Percentiles rank a stretch among this genome's conserved stretches.
Evolutionary conservation across 2,797 vertebrate genomes (phyloP).

Genomic region (Gadopsis bispinosus): DNA sequence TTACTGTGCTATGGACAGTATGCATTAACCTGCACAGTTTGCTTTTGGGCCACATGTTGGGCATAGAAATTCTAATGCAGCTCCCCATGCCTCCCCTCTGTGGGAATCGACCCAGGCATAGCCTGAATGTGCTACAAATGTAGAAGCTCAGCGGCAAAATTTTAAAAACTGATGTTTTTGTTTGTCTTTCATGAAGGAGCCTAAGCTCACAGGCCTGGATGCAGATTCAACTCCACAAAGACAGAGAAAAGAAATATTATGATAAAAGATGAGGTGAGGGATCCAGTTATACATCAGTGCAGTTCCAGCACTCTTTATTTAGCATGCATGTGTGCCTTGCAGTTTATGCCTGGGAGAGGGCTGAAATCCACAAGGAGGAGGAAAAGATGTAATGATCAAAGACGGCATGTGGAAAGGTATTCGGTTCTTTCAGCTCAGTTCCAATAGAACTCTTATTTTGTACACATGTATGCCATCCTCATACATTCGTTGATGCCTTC

Average conservation of each 20-base stretch:
- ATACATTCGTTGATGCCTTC: slow-evolving; percentile 39
- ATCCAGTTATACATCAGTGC: slow-evolving; percentile 46
- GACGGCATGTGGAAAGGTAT: slow-evolving; percentile 45
- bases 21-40: background rate
- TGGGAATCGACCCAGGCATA: background rate
- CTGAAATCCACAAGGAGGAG: slow-evolving; percentile 53
- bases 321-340: slow-evolving; percentile 48
- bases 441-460: slow-evolving; percentile 49
- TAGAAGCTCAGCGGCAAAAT: slow-evolving; percentile 10
- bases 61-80: background rate
- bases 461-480: slow-evolving; percentile 41
- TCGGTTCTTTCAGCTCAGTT: slow-evolving; percentile 45
- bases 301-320: slow-evolving; percentile 55
- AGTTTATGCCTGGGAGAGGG: slow-evolving; percentile 46
- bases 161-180: slow-evolving; percentile 47
- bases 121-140: slow-evolving; percentile 11
- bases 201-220: slow-evolving; percentile 38
- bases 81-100: background rate
- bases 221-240: slow-evolving; percentile 44
- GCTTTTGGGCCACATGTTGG: background rate
- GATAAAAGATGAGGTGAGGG: slow-evolving; percentile 55
- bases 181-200: slow-evolving; percentile 37
- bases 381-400: slow-evolving; percentile 64
- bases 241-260: slow-evolving; percentile 16
- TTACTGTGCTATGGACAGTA: background rate